A percentile compares a stretch with the other conserved stretches of the same genome.
Conservation (phyloP, 2,113 vertebrate species). For the Hiodon alosoides region DNA sequence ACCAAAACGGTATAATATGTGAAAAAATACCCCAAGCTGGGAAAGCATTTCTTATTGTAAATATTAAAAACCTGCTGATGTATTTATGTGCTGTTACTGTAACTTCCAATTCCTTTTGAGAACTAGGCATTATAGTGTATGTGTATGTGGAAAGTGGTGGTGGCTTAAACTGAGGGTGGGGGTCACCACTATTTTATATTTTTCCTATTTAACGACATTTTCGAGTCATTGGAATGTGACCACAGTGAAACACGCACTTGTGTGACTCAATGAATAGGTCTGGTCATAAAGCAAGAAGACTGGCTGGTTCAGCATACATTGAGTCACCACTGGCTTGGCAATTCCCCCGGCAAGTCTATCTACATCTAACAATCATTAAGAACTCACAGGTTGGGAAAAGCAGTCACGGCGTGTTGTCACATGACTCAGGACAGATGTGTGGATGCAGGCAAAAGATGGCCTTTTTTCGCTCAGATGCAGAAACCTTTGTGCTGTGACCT, state of each 20-base stretch:
- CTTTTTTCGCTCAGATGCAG: slow-evolving; percentile 18
- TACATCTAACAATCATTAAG: not conserved
- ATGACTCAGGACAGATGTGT: not conserved
- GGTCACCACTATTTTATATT: not conserved
- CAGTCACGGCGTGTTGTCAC: not conserved
- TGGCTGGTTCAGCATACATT: not conserved
- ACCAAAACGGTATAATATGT: slow-evolving; percentile 23
- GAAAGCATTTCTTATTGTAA: slow-evolving; percentile 16
- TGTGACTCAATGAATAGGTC: not conserved
- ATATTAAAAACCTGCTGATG: slow-evolving; percentile 31
- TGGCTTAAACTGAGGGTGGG: not conserved
- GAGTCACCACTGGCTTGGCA: not conserved
- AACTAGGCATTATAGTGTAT: not conserved
- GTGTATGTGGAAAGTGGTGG: not conserved
- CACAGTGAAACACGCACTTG: slow-evolving; percentile 7
- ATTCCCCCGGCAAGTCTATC: not conserved
- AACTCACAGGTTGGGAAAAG: not conserved
- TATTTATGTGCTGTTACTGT: slow-evolving; percentile 36
- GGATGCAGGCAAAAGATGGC: slow-evolving; percentile 32
- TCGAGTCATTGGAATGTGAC: not conserved
- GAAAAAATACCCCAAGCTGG: slow-evolving; percentile 25
- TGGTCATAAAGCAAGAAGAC: not conserved
- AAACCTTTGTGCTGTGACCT: slow-evolving; percentile 27
- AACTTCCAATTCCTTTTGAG: not conserved
- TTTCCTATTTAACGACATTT: not conserved